phyloP scores from a whole-genome alignment of 2,113 vertebrate genomes.

The Anhinga rufa region DNA sequence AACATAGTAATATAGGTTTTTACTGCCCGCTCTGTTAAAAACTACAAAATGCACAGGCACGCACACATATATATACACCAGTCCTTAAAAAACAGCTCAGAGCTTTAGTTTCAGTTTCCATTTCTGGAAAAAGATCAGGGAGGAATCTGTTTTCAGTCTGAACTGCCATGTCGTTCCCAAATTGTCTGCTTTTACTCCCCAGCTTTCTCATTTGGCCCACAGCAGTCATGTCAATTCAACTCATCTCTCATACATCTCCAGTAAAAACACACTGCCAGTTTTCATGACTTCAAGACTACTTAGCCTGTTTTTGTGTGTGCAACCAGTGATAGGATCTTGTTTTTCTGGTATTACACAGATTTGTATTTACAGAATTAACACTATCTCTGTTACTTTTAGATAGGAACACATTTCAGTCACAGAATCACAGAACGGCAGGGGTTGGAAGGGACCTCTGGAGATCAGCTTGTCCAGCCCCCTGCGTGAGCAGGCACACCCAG shows the following conservation, averaged over 20 bases:
- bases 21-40: neutral
- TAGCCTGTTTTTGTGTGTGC: neutral
- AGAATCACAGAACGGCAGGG: no score
- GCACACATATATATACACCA: rapidly evolving
- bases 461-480: no score
- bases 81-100: neutral
- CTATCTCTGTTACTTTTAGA: no score
- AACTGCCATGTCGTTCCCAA: neutral
- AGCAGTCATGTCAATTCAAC: neutral
- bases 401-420: no score
- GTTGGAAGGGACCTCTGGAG: no score
- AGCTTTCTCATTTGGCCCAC: neutral
- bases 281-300: neutral
- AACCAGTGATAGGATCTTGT: neutral
- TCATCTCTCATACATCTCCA: neutral
- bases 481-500: no score
- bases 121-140: neutral
- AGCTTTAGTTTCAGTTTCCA: neutral
- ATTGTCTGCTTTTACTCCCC: neutral
- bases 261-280: neutral
- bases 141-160: neutral
- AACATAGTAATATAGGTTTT: neutral
- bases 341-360: neutral
- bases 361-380: neutral
- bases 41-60: neutral